Percentiles rank a stretch among this genome's conserved stretches.
These are phyloP conservation scores for Chromobotia macracanthus DNA, from an alignment of 2,797 vertebrate species.

Conservation along the genomic window DNA sequence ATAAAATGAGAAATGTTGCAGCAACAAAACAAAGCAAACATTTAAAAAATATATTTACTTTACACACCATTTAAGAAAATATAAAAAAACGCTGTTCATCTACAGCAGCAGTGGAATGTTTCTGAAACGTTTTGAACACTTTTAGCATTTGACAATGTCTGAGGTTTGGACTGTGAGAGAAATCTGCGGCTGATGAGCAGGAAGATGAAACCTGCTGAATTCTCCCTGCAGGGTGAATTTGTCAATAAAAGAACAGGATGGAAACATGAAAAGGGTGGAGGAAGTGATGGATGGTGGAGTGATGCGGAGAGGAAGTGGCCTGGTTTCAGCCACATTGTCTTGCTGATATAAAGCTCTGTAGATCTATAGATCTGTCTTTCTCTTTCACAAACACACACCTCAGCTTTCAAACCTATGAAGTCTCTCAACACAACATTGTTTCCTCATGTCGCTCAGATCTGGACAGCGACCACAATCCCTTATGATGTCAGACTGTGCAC, in stretches of 20 bases:
- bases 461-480: not conserved
- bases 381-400: not conserved
- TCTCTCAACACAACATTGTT: no score
- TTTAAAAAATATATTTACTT: no score
- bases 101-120: not conserved
- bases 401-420: no score
- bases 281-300: constrained; percentile 24
- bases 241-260: constrained; percentile 51
- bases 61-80: no score
- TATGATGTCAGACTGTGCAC: no score
- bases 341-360: constrained; percentile 6
- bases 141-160: constrained; percentile 8
- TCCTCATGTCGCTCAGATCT: not conserved
- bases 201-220: constrained; percentile 65
- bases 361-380: not conserved
- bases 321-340: constrained; percentile 60
- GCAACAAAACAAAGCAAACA: no score
- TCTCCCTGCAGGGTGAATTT: constrained; percentile 62
- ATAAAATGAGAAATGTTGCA: no score
- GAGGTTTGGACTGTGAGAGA: constrained; percentile 12
- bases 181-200: constrained; percentile 53
- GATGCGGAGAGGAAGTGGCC: constrained; percentile 59
- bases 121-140: constrained; percentile 19
- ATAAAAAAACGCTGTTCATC: no score
- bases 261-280: constrained; percentile 42